phyloP scores from a whole-genome alignment of 2,113 vertebrate genomes.

The Otocyon megalotis region DNA sequence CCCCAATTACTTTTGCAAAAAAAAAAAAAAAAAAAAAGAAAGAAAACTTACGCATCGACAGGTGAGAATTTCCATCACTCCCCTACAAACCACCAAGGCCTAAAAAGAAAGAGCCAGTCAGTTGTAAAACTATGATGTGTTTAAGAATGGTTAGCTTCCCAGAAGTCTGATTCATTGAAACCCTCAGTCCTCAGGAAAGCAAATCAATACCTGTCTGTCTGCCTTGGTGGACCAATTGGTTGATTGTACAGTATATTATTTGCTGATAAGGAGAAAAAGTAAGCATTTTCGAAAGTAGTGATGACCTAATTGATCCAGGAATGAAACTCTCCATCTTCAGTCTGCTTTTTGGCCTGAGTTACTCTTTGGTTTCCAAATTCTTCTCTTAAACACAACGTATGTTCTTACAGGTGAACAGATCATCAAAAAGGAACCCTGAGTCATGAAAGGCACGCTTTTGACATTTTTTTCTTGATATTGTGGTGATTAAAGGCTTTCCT shows the following conservation, averaged over 20 bases:
- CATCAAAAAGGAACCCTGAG: neutral
- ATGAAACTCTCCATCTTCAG: neutral
- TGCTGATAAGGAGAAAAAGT: slow-evolving; percentile 51
- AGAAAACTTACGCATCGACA: neutral
- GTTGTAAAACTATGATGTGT: slow-evolving; percentile 23
- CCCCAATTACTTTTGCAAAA: neutral
- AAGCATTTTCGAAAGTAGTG: slow-evolving; percentile 11
- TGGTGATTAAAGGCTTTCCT: neutral
- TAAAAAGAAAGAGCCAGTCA: neutral
- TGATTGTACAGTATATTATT: no score
- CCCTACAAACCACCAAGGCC: neutral
- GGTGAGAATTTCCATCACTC: neutral
- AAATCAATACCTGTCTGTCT: slow-evolving; percentile 63
- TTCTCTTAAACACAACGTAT: neutral
- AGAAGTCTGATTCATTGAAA: slow-evolving; percentile 46
- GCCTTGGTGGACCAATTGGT: no score
- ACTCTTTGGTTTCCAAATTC: slow-evolving; percentile 11
- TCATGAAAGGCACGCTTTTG: neutral
- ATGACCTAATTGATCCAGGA: neutral
- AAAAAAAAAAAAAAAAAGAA: neutral
- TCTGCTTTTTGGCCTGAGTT: neutral
- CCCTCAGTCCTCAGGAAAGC: neutral
- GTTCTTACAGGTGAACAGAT: slow-evolving; percentile 21
- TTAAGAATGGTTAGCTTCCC: slow-evolving; percentile 44
- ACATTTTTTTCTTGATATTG: slow-evolving; percentile 5